Evolutionary conservation across 2,797 vertebrate genomes (phyloP), one percentile per base, ranked within the genome.

Genomic region (Uromys caudimaculatus): DNA sequence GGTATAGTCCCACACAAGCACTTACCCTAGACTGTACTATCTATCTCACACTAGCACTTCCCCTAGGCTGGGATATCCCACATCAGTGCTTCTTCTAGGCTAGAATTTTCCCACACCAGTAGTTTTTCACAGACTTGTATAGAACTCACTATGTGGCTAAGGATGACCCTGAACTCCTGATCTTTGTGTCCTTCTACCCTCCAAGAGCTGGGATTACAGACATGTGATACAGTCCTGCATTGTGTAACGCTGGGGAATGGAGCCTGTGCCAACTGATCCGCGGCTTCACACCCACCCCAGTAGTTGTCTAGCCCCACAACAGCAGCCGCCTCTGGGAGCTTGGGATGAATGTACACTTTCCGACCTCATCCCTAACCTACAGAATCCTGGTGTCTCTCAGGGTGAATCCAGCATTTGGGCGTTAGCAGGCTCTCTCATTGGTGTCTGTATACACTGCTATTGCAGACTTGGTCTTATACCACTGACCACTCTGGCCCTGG

Each of bases 331-430:
- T 13, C 29, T 16, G 21, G 17, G 41, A 73, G 50, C 75, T 62
- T 41, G 1, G 60, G 56, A 75, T 58, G 62, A 79, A 76, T 58
- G 5, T 73, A 91, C 2, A 38, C 56, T 71, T 14, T 64, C 23
- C 58, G 54, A 32, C 11, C 6, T 54, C 1, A 13, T 4, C 6
- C 0, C 4, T 38, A 14, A 78, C 3, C 1, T 17, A 24, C 8
- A 50, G 21, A 62, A 21, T 44, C 58, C 47, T 32, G 78, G 41
- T 75, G 11, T n/a, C 41, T 38, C 4, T 50, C 6, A 16, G 41
- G 10, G 4, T 9, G 52, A 12, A 19, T 16, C 54, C 29, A 14
- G 24, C 2, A 7, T 29, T 56, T 29, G 1, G 69, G 9, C 60
- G 24, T 62, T 35, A 27, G 0, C n/a, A 52, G 9, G 27, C 29